Evolutionary conservation across 2,888 invertebrate species (phyloP).

Genomic region (Elgonia sp.): DNA sequence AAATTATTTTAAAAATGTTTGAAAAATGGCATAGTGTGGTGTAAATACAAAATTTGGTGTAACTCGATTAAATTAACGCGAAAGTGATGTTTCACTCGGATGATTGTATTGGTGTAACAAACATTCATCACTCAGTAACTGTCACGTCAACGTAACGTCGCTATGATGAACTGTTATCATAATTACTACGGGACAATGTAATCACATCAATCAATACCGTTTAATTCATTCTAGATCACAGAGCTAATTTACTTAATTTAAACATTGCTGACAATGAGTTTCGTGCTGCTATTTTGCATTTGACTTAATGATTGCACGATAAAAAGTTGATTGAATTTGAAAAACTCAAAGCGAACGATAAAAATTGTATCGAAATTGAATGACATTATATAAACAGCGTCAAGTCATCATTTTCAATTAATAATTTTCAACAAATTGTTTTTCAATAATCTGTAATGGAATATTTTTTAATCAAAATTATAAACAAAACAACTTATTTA

Average conservation of each 20-base stretch:
- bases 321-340: not conserved
- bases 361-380: too few relatives aligned
- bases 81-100: conserved; percentile 68
- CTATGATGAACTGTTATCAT: conserved; percentile 72
- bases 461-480: too few relatives aligned
- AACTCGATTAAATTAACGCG: conserved; percentile 66
- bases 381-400: too few relatives aligned
- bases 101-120: conserved; percentile 68
- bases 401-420: too few relatives aligned
- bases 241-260: conserved; percentile 50
- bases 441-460: too few relatives aligned
- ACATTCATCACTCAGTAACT: conserved; percentile 72
- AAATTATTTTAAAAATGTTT: too few relatives aligned
- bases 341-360: not conserved
- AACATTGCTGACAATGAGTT: conserved; percentile 13
- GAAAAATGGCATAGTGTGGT: too few relatives aligned
- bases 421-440: too few relatives aligned
- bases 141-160: conserved; percentile 69
- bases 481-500: too few relatives aligned
- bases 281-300: not conserved
- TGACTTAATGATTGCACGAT: not conserved
- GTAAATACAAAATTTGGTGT: conserved; percentile 51
- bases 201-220: conserved; percentile 68
- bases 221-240: conserved; percentile 59
- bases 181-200: conserved; percentile 66